phyloP scores from a whole-genome alignment of 2,797 vertebrate genomes.

The Neoniphon sammara region DNA sequence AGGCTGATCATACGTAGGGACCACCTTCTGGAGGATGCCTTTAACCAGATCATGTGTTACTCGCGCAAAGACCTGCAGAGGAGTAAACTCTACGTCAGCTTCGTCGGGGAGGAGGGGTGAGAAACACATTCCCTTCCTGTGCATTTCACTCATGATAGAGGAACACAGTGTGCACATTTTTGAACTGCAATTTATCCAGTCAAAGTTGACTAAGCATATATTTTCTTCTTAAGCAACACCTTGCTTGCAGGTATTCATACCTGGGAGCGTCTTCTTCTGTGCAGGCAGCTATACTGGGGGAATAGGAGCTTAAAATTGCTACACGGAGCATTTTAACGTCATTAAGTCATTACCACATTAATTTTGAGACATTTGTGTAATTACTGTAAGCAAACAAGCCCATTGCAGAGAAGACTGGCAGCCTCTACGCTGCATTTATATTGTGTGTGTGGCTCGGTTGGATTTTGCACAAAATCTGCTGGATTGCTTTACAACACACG shows the following conservation, averaged over 20 bases:
- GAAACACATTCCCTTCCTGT: slow-evolving; percentile 47
- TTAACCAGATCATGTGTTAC: slow-evolving; percentile 99
- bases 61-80: slow-evolving; percentile 97
- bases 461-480: too few relatives aligned
- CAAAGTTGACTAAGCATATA: not conserved
- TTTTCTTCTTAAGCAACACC: not conserved
- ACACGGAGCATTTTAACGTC: too few relatives aligned
- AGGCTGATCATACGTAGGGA: slow-evolving; percentile 97
- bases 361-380: too few relatives aligned
- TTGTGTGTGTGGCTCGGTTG: too few relatives aligned
- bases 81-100: slow-evolving; percentile 96
- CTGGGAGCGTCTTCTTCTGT: not conserved
- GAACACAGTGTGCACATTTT: not conserved
- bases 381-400: too few relatives aligned
- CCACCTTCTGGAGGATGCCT: slow-evolving; percentile 96
- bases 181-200: not conserved
- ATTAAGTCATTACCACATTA: too few relatives aligned
- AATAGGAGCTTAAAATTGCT: too few relatives aligned
- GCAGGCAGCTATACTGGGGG: not conserved
- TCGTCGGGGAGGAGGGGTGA: slow-evolving; percentile 98
- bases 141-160: not conserved
- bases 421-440: too few relatives aligned
- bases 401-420: too few relatives aligned
- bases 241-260: not conserved
- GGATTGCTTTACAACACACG: too few relatives aligned